Evolutionary conservation across 2,113 vertebrate species (phyloP).

Genomic region (Asarcornis scutulata): DNA sequence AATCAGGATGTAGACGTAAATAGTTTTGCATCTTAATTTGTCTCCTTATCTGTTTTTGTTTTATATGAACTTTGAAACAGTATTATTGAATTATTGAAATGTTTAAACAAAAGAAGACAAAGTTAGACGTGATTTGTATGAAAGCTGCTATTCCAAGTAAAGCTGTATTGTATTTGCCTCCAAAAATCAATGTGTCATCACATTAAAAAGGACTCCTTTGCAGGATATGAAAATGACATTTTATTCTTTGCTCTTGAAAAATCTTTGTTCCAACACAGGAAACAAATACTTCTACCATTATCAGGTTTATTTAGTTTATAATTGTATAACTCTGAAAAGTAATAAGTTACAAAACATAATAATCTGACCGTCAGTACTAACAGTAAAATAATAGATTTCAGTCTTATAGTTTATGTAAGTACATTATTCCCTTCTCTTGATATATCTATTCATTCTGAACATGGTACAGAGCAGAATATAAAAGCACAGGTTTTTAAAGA

Average conservation of each 20-base stretch:
- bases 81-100: conserved; percentile 13
- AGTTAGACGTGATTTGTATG: neutral
- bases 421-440: neutral
- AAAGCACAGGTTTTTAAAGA: neutral
- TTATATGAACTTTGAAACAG: conserved; percentile 5
- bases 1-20: neutral
- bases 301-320: neutral
- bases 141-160: conserved; percentile 40
- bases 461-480: neutral
- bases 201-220: neutral
- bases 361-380: neutral
- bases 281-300: neutral
- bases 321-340: neutral
- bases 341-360: neutral
- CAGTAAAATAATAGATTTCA: neutral
- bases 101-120: conserved; percentile 5
- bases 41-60: conserved; percentile 13
- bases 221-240: neutral
- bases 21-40: neutral
- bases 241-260: neutral
- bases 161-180: conserved; percentile 11
- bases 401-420: neutral
- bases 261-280: neutral
- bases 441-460: neutral
- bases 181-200: conserved; percentile 3